Conservation (phyloP, 2,113 vertebrate genomes). For the Lepisosteus oculatus region DNA sequence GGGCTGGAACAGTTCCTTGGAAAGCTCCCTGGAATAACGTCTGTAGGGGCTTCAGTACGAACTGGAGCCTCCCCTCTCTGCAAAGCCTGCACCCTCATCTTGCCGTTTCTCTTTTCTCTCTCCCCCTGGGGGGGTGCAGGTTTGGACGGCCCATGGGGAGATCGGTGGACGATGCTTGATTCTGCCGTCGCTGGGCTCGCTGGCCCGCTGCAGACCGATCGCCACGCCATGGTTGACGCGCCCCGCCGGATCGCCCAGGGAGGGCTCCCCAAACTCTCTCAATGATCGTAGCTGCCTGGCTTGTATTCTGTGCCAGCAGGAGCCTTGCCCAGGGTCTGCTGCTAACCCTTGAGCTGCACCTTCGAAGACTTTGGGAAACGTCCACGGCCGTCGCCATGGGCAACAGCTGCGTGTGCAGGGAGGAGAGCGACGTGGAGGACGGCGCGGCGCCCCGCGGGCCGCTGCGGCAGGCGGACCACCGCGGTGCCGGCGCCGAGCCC, state of each 20-base stretch:
- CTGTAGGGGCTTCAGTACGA: too few species aligned
- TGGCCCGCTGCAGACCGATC: conserved; percentile 40
- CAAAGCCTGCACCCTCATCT: too few species aligned
- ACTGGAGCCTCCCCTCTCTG: too few species aligned
- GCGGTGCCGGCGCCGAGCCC: conserved; percentile 50
- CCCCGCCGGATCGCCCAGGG: conserved; percentile 56
- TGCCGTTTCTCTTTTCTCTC: too few species aligned
- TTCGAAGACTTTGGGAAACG: conserved; percentile 71
- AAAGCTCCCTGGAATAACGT: too few species aligned
- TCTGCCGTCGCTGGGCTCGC: conserved; percentile 25
- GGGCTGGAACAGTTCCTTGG: too few species aligned
- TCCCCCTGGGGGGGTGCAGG: too few species aligned
- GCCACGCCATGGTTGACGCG: conserved; percentile 55
- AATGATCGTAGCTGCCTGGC: conserved; percentile 96
- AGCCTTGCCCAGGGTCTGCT: conserved; percentile 88
- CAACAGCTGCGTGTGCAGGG: conserved; percentile 92
- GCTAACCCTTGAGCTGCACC: conserved; percentile 73
- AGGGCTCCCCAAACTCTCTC: conserved; percentile 68
- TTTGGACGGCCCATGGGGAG: conserved; percentile 35
- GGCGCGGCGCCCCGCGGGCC: conserved; percentile 66
- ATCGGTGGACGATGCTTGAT: conserved; percentile 41
- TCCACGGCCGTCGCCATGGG: conserved; percentile 78
- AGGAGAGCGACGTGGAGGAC: conserved; percentile 90
- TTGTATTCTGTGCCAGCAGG: conserved; percentile 93
- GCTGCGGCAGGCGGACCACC: conserved; percentile 65